Evolutionary conservation across 2,888 invertebrate genomes (phyloP), one percentile per base, ranked within the genome.

Genomic region (Synanthedon andrenaeformis): DNA sequence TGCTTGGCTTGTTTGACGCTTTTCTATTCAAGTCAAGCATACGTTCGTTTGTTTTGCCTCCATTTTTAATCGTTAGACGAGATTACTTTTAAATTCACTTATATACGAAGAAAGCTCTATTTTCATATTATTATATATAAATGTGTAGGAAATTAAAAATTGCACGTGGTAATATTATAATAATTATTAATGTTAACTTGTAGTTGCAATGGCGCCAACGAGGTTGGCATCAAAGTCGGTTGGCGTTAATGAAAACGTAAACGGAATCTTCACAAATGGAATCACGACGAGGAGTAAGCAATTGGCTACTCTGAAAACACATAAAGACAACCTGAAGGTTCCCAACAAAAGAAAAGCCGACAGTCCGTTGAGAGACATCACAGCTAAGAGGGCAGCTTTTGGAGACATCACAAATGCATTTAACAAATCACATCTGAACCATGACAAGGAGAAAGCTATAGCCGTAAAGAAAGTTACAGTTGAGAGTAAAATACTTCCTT

Each of bases 391-490:
- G 66, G 93, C 94, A 49, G 96, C 96, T 3, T 91, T 97, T 70
- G 94, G 94, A 57, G 96, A 96, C 76, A 91, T 96, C 61, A 95
- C 95, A 52, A 96, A 95, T 81, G 92, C 91, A 59, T 78, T 83
- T 62, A 80, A 84, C 65, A 88, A 88, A 63, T 72, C 83, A 50
- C 69, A 67, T 53, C 79, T 70, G 13, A 69, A 72, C 52, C 78
- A 78, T 56, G 82, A 83, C 52, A 80, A 83, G 56, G 78, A 82
- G 56, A 84, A 86, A 67, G 66, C 68, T 58, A 71, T 76, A 68
- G 72, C 72, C 53, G 65, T 82, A 50, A 90, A 85, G 66, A 89
- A 85, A 76, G 89, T 88, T 58, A 88, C 83, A 48, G 82, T 86
- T 60, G 87, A 84, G 66, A 79, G 74, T 58, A 89, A 88, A 79